Evolutionary conservation across 37 sponge, comb jelly and placozoan genomes (phyloP), one percentile per base, ranked within the genome.

Genomic region (Spongilla lacustris): DNA sequence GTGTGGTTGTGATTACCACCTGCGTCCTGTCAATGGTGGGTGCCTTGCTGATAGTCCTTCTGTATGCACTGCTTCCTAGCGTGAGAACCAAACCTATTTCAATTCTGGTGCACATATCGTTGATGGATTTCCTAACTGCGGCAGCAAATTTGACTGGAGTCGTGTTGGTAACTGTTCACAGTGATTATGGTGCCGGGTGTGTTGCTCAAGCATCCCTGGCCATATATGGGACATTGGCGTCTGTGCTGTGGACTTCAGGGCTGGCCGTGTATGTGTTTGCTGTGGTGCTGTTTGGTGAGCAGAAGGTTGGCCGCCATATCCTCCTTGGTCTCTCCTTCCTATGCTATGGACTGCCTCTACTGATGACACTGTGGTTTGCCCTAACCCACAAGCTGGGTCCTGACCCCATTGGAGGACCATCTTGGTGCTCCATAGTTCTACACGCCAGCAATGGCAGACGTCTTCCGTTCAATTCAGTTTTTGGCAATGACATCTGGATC

Each of bases 61-160:
- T 85, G 27, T 90, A 90, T 76, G 58, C 35, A 14, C 81, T 41
- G 33, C 74, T 85, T 72, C 73, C 75, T 0, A 0, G 17, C 11
- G 23, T 90, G 27, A 68, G 86, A 8, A 85, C 81, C 35, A 80
- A 74, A 67, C 86, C 81, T 0, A 37, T 85, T 30, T 81, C 80
- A 32, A 80, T 90, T 0, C 48, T 90, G 29, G 36, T 90, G 11
- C 90, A 90, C 77, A 66, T 90, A 10, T 90, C 90, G 23, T 36
- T 85, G 26, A 84, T 84, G 85, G 90, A 90, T 58, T 26, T 84
- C 4, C 33, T 58, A 4, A 66, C 38, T 21, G 74, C 76, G 11
- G 13, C 48, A 9, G 85, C 90, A 28, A 90, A 90, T 74, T 35
- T 90, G 27, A 41, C 84, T 26, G 90, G 90, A 21, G 72, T 69